Evolutionary conservation across 2,797 vertebrate species (phyloP), one percentile per base, ranked within the genome.

Genomic region (Botia kubotai): DNA sequence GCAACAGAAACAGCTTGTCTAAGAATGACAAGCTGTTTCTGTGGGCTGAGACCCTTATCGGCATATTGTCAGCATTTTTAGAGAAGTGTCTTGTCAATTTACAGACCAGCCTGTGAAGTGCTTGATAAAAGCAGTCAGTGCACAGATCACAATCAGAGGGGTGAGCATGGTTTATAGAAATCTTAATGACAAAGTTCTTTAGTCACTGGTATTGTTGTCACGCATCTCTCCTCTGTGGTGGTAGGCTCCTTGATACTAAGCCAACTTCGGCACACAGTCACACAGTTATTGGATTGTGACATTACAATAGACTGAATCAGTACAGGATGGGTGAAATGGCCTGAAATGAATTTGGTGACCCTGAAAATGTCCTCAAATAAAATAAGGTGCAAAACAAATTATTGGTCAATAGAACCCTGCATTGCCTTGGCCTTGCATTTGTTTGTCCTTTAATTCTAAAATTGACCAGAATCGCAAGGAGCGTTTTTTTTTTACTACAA

Each of bases 11-110:
- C 16, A 33, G 6, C 62, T n/a, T 65, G 6, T 63, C 63, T 66
- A 66, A 66, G 36, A 67, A 67, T 67, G 17, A 67, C 8, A 26
- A 26, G 23, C 36, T 67, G 33, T 67, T 33, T 43, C 23, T 67
- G 11, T 13, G 65, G 65, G 36, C 17, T 67, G 65, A 19, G 36
- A 67, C 63, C 63, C n/a, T 17, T n/a, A 13, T 67, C 36, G 19
- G 10, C 4, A 67, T 36, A 43, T 39, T 2, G 10, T 19, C 4
- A 0, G 12, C 50, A 52, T 52, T 14, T 52, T 52, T 52, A 16
- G 13, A 52, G 50, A 52, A 52, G 3, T 14, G 2, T 52, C 50
- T 16, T 52, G 12, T 52, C 13, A 52, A 17, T 52, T 52, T 14
- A 52, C 50, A 14, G 50, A 52, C 12, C 50, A 52, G 50, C 14